Base-by-base conservation (phyloP, 2,888 invertebrate species). In the Eilema caniola region DNA sequence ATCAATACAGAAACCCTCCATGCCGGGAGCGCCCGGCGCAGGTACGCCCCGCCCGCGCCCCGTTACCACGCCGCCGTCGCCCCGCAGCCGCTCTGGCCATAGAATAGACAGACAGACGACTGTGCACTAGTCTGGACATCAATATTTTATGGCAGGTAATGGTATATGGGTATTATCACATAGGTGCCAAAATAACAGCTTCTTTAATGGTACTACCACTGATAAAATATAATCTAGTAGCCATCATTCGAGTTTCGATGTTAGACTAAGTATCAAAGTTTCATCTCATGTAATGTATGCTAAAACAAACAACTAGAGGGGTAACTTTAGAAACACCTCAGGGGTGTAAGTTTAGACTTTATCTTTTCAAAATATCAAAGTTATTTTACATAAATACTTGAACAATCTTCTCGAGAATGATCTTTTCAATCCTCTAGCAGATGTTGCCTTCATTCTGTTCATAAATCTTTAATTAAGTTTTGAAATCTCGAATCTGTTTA, bases 1-100 rank as follows among this genome's bases (percentile, higher is more conserved):
- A 88, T 88, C 88, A 86, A 88, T 88, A 88, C 86, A 75, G 82
- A 83, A 81, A 85, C 85, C 85, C 85, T 85, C 86, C 83, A 84
- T 83, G 80, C 78, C 83, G 85, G 85, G 84, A 83, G 82, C 86
- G 85, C 85, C 87, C 89, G 90, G 92, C 93, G 93, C 93, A 93
- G 94, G 93, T 93, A 92, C 88, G 85, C 77, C 80, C 83, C 87
- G 84, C 85, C 85, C 80, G 84, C 79, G 83, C 78, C 80, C 83
- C 84, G 82, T 85, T 71, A 73, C 81, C 73, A 72, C 79, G 84
- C 74, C 81, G 84, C 85, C 77, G 73, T 77, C 79, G 85, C 76
- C 80, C 79, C 77, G 79, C 74, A 73, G 65, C 78, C 76, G 83
- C 83, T 84, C 84, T 85, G 84, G 83, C 79, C 89, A 88, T 82